Evolutionary conservation across 2,888 invertebrate species (phyloP).

Genomic region (Scaptomyza tumidula): DNA sequence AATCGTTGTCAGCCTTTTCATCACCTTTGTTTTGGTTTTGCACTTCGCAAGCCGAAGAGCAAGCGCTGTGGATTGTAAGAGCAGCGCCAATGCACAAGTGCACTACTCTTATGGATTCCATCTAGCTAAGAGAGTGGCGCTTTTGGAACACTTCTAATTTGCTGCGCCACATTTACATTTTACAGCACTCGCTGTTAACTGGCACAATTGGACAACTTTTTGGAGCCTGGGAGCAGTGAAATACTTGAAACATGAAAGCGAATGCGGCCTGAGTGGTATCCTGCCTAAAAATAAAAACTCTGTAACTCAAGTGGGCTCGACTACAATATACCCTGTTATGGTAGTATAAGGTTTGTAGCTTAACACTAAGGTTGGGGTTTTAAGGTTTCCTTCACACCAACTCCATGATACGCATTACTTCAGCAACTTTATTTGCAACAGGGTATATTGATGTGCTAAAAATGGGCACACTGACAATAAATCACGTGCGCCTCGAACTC

Average conservation of each 20-base stretch:
- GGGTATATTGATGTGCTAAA: constrained; percentile 7
- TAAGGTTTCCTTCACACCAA: too few relatives aligned
- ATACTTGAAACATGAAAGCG: constrained; percentile 64
- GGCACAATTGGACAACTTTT: constrained; percentile 60
- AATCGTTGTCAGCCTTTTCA: constrained; percentile 58
- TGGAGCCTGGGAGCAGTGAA: constrained; percentile 2
- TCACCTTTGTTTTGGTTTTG: constrained; percentile 82
- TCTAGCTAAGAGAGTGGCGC: constrained; percentile 57
- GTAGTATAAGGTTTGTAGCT: background rate
- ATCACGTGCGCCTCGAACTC: constrained; percentile 65
- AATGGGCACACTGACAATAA: constrained; percentile 74
- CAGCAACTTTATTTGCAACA: background rate
- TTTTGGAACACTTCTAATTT: background rate
- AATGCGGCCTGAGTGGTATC: constrained; percentile 41
- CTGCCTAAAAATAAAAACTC: constrained; percentile 18
- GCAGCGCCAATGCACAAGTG: constrained; percentile 3
- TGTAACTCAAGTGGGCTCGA: background rate
- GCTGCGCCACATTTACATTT: constrained; percentile 14
- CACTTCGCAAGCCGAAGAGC: constrained; percentile 63
- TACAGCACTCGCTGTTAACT: constrained; percentile 39
- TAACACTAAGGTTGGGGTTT: background rate
- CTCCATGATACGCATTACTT: too few relatives aligned
- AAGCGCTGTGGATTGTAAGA: constrained; percentile 65
- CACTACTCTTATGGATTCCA: constrained; percentile 47
- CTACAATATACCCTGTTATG: background rate